Evolutionary conservation across 2,888 invertebrate genomes (phyloP), one percentile per base, ranked within the genome.

Genomic region (Andricus quercusramuli): DNA sequence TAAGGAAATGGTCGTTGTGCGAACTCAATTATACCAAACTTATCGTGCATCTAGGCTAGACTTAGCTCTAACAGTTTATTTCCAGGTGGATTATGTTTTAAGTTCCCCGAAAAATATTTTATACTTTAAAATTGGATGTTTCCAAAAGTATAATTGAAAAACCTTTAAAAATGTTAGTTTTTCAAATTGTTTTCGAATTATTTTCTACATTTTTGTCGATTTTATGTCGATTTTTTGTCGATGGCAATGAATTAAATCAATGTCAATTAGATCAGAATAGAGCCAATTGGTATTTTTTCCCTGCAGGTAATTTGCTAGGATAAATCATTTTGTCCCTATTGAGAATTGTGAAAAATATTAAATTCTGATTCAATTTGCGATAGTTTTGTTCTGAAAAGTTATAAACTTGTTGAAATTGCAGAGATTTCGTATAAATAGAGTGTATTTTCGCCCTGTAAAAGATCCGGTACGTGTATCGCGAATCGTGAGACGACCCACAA

Each of bases 1-100:
- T 70, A 70, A 70, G 70, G 51, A 70, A 70, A 70, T 70, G 70
- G 70, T 51, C 70, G 70, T 70, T 70, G 70, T 70, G 47, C 47
- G 44, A 70, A 70, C 70, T 70, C 70, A 70, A 70, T 70, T 70
- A 67, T 67, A 70, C 29, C 9, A 51, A 70, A 70, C 70, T 17
- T 70, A 70, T 70, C 51, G 25, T 70, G 20, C 70, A 70, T 70
- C 51, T 70, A 29, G 20, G 17, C 25, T 25, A 47, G 70, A 29
- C 13, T 29, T 29, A 32, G 29, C 65, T 65, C 37, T 37, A 65
- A 65, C 37, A 37, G 29, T 70, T 70, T 70, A 70, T 70, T 70
- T 70, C 25, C 8, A 70, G 29, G 51, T 29, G 51, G 22, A 51
- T 70, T 70, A 68, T 68, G 17, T 29, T 70, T 25, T 70, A 70